Evolutionary conservation across 2,113 vertebrate genomes (phyloP).

Genomic region (Scomber colias): DNA sequence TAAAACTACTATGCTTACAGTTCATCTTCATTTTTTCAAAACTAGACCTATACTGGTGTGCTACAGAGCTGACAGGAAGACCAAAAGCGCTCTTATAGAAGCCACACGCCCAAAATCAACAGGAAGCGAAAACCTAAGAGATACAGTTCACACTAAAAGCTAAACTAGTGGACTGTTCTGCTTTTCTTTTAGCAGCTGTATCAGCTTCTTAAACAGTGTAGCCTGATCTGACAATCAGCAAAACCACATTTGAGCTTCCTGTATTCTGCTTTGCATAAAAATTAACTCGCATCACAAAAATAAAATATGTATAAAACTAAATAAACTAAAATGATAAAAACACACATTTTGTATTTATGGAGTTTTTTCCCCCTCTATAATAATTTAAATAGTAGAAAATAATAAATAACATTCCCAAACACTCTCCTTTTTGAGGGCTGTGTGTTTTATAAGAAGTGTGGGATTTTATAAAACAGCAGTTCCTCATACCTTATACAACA

Average conservation of each 20-base stretch:
- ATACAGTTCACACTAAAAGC: neutral
- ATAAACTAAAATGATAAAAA: neutral
- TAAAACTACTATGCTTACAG: neutral
- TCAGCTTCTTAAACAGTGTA: neutral
- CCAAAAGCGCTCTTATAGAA: neutral
- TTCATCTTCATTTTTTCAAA: neutral
- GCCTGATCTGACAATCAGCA: neutral
- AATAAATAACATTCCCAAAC: too few relatives aligned
- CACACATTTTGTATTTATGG: too few relatives aligned
- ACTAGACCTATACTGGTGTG: neutral
- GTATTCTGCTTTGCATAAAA: neutral
- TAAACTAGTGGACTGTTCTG: too few relatives aligned
- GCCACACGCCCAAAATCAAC: slow-evolving; percentile 14
- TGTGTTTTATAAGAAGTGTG: too few relatives aligned
- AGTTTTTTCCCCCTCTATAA: too few relatives aligned
- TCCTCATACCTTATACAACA: too few relatives aligned
- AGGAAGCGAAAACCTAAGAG: slow-evolving; percentile 65
- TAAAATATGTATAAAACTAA: neutral
- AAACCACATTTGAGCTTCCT: neutral
- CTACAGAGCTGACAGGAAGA: slow-evolving; percentile 49
- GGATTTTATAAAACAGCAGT: too few relatives aligned
- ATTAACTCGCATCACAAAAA: neutral
- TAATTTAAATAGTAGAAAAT: too few relatives aligned
- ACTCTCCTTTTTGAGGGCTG: too few relatives aligned
- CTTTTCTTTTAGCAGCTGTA: neutral